Evolutionary conservation across 2,797 vertebrate genomes (phyloP).

Genomic region (Falco berigora): DNA sequence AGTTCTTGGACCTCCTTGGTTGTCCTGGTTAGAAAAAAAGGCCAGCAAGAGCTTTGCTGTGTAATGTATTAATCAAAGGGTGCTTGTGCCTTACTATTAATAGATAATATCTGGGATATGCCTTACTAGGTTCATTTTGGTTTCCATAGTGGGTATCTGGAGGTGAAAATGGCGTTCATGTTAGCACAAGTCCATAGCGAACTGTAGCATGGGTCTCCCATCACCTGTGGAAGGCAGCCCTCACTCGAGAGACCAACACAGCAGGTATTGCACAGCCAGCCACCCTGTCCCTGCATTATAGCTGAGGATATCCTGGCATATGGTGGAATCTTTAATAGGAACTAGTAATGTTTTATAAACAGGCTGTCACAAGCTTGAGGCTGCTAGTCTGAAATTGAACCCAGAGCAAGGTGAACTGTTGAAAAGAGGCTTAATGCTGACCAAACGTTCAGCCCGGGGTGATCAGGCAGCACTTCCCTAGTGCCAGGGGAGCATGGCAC

Average conservation of each 20-base stretch:
- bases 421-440: neutral
- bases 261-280: neutral
- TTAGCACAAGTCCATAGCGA: neutral
- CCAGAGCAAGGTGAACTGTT: neutral
- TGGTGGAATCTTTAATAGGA: neutral
- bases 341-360: neutral
- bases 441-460: neutral
- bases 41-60: neutral
- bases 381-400: neutral
- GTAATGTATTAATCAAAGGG: neutral
- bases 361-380: neutral
- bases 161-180: neutral
- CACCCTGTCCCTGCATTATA: neutral
- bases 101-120: neutral
- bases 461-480: neutral
- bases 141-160: neutral
- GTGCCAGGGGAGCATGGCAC: accelerated
- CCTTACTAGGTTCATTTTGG: neutral
- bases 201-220: neutral
- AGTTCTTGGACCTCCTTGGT: neutral
- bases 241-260: neutral
- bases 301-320: neutral
- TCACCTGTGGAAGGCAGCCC: neutral
- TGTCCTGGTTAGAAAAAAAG: neutral
- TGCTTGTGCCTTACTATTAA: neutral